These are phyloP conservation scores for Myotis davidii DNA, from an alignment of 2,113 vertebrate species.

Conservation along the genomic window DNA sequence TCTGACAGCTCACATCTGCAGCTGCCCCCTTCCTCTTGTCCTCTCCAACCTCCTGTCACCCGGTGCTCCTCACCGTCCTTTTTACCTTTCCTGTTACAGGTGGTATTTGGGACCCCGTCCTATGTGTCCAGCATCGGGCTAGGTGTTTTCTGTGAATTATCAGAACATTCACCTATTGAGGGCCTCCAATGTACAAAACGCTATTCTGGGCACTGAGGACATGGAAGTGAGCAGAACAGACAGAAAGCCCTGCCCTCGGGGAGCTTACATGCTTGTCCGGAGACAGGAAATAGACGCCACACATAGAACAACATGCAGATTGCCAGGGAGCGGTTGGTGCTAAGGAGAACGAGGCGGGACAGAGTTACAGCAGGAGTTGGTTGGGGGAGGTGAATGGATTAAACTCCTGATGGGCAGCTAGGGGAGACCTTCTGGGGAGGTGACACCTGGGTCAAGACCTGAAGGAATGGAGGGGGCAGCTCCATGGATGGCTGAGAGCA, in stretches of 20 bases:
- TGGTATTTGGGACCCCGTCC: neutral
- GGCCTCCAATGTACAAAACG: neutral
- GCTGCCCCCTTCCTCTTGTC: neutral
- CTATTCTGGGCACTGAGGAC: neutral
- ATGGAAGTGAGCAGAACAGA: neutral
- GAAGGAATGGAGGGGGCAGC: neutral
- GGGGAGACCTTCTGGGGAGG: neutral
- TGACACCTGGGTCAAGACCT: neutral
- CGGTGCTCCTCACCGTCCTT: rapidly evolving
- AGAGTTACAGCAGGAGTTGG: neutral
- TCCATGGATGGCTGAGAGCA: too few species aligned
- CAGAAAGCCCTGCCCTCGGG: rapidly evolving
- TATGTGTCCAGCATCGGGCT: neutral
- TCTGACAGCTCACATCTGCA: neutral
- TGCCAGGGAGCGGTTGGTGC: too few species aligned
- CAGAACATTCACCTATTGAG: neutral
- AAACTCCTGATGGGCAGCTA: neutral
- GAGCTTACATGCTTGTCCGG: rapidly evolving
- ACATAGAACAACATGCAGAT: rapidly evolving
- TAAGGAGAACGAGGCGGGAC: neutral
- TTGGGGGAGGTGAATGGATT: neutral
- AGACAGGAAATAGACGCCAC: neutral
- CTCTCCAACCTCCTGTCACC: neutral
- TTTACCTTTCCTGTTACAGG: neutral
- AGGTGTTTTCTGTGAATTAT: neutral